Base-by-base conservation (phyloP, 2,888 invertebrate genomes). In the Acrobasis suavella region DNA sequence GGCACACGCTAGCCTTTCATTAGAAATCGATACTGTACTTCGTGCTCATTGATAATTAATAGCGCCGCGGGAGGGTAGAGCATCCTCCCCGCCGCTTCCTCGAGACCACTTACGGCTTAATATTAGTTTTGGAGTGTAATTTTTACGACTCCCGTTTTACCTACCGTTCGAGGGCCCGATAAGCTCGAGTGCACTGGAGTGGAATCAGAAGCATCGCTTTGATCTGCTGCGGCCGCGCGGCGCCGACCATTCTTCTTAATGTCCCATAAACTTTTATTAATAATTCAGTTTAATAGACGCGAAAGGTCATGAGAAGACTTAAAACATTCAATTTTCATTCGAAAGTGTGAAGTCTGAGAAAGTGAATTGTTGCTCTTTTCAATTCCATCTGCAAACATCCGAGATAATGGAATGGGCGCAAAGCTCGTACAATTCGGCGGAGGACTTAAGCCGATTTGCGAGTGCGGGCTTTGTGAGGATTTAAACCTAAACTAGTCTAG, bases 101-200 rank as follows among this genome's bases (percentile, higher is more conserved):
- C 74, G 72, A 75, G 77, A 72, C 80, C 86, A 85, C 86, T 86
- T 82, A 82, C 68, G 74, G 75, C 81, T 70, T 80, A 81, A 85
- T 85, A 72, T 75, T 83, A 78, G 77, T 83, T 83, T 81, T 85
- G 78, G 76, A 86, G 87, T 86, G 87, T 89, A 86, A 88, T 84
- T 91, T 90, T 90, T 88, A 90, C 75, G 78, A 77, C 86, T 88
- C 85, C 89, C 85, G 86, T 88, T 86, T 86, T 86, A 87, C 87
- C 86, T 85, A 76, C 74, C 74, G 74, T 74, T 88, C 86, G 77
- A 89, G 87, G 83, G 83, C 81, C 83, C 74, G 81, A 89, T 88
- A 90, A 90, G 75, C 70, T 86, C 83, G 76, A 88, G 89, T 84
- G 76, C 75, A 74, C 73, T 83, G 77, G 75, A 88, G 87, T 86